Conservation (phyloP, 2,797 vertebrate species). For the Coregonus sp. region DNA sequence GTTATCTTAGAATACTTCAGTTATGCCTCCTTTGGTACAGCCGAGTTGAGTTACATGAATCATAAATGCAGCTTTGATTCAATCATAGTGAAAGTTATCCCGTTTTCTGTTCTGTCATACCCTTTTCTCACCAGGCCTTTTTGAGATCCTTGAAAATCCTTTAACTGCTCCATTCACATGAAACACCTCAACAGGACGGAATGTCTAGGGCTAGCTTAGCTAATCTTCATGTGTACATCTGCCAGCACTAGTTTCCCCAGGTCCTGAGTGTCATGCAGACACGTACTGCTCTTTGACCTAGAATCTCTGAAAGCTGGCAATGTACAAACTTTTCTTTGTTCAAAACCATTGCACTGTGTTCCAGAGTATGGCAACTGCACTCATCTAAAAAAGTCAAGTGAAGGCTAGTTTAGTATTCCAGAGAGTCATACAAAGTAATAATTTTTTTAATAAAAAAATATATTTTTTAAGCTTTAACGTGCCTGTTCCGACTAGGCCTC, state of each 20-base stretch:
- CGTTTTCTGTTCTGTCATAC: background rate
- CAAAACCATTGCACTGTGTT: background rate
- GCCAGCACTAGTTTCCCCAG: background rate
- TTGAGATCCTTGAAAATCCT: background rate
- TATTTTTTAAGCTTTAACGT: background rate
- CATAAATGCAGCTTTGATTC: background rate
- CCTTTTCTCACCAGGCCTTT: background rate
- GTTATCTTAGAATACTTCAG: background rate
- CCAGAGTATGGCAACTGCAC: background rate
- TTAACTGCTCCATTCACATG: background rate
- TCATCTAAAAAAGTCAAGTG: background rate
- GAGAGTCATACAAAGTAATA: background rate
- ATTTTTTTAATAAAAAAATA: too few relatives aligned
- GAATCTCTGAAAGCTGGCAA: background rate
- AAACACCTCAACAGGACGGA: too few relatives aligned
- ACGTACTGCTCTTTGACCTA: background rate
- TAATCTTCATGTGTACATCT: background rate
- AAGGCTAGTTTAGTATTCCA: slow-evolving; percentile 1
- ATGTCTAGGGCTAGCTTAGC: background rate
- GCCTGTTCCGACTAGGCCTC: background rate
- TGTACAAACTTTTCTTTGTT: background rate
- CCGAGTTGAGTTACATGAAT: background rate
- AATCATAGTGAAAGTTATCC: background rate
- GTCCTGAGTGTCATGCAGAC: background rate
- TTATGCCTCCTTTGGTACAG: background rate